phyloP scores from a whole-genome alignment of 1,140 invertebrate species.

The Brachionus calyciflorus region DNA sequence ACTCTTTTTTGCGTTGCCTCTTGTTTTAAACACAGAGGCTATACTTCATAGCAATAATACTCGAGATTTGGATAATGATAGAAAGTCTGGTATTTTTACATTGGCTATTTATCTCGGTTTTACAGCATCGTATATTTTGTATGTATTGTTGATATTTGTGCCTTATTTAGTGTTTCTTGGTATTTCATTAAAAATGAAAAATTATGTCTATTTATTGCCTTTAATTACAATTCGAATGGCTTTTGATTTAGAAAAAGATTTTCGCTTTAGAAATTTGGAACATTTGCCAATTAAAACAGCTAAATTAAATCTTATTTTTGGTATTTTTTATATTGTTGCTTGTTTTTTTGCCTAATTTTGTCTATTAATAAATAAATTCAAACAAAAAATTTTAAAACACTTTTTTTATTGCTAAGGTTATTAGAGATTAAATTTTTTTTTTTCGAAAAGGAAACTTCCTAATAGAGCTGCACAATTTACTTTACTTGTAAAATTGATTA shows the following conservation, averaged over 20 bases:
- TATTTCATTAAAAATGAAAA: conserved; percentile 71
- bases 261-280: conserved; percentile 74
- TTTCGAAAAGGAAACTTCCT: too few species aligned
- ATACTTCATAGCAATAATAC: conserved; percentile 92
- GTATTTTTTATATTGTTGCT: conserved; percentile 79
- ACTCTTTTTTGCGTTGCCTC: conserved; percentile 84
- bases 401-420: too few species aligned
- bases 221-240: conserved; percentile 78
- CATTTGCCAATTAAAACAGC: conserved; percentile 81
- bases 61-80: conserved; percentile 79
- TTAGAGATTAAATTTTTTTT: too few species aligned
- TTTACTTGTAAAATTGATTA: too few species aligned
- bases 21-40: conserved; percentile 88
- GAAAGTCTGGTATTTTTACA: conserved; percentile 81
- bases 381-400: too few species aligned
- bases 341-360: conserved; percentile 50
- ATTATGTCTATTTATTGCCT: conserved; percentile 78
- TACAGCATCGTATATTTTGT: conserved; percentile 82
- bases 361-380: too few species aligned
- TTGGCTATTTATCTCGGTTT: conserved; percentile 86
- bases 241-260: conserved; percentile 84
- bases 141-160: conserved; percentile 81
- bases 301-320: conserved; percentile 83
- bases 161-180: conserved; percentile 86
- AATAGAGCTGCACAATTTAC: too few species aligned